These are phyloP conservation scores for Caenorhabditis inopinata DNA, from an alignment of 1,140 invertebrate species.

Conservation along the genomic window DNA sequence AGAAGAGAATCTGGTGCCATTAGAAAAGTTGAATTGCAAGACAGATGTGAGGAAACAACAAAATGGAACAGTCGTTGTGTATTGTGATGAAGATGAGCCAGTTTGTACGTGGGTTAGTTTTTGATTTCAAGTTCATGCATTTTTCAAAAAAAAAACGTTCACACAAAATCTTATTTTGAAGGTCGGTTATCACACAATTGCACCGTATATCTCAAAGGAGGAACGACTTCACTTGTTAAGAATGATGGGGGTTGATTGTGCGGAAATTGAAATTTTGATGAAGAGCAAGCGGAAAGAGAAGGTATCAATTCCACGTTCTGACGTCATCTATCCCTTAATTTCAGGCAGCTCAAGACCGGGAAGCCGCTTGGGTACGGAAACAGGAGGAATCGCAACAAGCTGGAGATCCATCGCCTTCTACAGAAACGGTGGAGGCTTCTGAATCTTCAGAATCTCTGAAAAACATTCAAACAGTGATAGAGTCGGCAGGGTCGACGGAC, in stretches of 20 bases:
- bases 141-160: background rate
- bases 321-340: background rate
- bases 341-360: constrained; percentile 11
- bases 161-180: background rate
- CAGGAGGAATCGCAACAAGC: background rate
- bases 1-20: constrained; percentile 1
- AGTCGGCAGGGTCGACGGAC: background rate
- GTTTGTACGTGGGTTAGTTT: constrained; percentile 48
- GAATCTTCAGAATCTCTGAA: background rate
- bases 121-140: too few species aligned
- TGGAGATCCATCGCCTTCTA: background rate
- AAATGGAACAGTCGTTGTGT: constrained; percentile 47
- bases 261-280: constrained; percentile 47
- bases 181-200: constrained; percentile 43
- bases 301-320: constrained; percentile 27
- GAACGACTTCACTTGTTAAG: constrained; percentile 47
- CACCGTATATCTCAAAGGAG: constrained; percentile 50
- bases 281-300: constrained; percentile 47
- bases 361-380: background rate
- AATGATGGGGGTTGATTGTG: constrained; percentile 47
- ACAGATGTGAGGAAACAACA: constrained; percentile 18
- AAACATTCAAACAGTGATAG: background rate
- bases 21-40: constrained; percentile 35
- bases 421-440: too few species aligned
- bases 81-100: constrained; percentile 38